These are phyloP conservation scores for Drosophila nigricruria DNA, from an alignment of 2,888 invertebrate species.

Conservation along the genomic window DNA sequence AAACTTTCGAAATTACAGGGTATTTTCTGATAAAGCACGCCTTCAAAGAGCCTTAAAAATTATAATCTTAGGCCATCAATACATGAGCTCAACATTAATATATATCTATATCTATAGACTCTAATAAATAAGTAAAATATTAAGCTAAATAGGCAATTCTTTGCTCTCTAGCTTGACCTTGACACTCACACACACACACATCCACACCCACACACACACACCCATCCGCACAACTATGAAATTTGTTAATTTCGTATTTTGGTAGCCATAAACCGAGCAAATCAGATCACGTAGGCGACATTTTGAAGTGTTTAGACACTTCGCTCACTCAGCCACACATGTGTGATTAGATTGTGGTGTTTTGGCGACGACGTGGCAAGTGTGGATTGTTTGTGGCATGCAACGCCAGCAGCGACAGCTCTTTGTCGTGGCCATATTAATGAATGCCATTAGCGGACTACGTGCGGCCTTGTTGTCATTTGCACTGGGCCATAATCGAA, in stretches of 20 bases:
- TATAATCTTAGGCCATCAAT: neutral
- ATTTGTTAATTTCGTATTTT: slow-evolving; percentile 40
- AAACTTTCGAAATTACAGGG: too few species aligned
- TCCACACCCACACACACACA: neutral
- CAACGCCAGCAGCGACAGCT: slow-evolving; percentile 13
- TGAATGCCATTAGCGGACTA: slow-evolving; percentile 59
- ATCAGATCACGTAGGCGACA: slow-evolving; percentile 56
- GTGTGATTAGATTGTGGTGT: slow-evolving; percentile 35
- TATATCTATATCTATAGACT: neutral
- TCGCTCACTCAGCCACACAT: slow-evolving; percentile 4
- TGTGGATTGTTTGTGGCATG: slow-evolving; percentile 21
- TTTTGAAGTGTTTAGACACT: slow-evolving; percentile 38
- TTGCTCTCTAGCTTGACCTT: neutral
- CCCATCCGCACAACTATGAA: neutral
- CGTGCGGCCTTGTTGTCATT: slow-evolving; percentile 49
- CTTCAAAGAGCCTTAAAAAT: neutral
- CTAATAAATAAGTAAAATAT: neutral
- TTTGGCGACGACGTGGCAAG: neutral
- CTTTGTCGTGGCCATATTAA: slow-evolving; percentile 49
- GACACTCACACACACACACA: neutral
- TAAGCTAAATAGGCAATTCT: neutral
- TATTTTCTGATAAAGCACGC: neutral
- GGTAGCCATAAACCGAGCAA: slow-evolving; percentile 12
- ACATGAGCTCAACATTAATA: neutral
- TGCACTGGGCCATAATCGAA: slow-evolving; percentile 38